Percentiles rank a stretch among this genome's conserved stretches.
Conservation (phyloP, 2,797 vertebrate species). For the Dicrostonyx torquatus region DNA sequence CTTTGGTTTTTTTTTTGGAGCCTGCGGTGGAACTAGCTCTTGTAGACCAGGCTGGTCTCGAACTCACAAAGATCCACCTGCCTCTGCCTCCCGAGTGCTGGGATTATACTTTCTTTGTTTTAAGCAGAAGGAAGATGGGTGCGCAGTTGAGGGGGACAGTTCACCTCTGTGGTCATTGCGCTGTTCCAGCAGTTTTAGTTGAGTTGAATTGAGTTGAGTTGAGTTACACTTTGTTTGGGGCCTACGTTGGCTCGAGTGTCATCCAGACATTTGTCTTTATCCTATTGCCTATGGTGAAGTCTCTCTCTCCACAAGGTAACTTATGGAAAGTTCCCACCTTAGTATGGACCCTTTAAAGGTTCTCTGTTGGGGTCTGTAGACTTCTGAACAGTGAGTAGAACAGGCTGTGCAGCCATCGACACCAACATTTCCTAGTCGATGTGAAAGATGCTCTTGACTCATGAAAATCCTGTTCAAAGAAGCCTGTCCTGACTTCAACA, state of each 20-base stretch:
- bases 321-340: background rate
- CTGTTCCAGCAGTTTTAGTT: background rate
- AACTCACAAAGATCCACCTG: no score
- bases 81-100: no score
- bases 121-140: background rate
- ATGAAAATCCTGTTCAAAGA: slow-evolving; percentile 37
- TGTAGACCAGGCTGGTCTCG: no score
- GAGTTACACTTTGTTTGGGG: background rate
- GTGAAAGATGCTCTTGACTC: background rate
- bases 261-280: background rate
- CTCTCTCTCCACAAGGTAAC: background rate
- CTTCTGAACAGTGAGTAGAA: no score
- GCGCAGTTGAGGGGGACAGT: background rate
- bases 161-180: background rate
- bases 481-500: background rate
- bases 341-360: background rate
- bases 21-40: no score
- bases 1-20: no score
- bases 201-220: background rate
- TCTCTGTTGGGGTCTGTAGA: background rate
- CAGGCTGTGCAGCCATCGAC: background rate
- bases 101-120: background rate
- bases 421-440: rapidly evolving
- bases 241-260: background rate
- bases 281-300: background rate